Conservation (phyloP, 2,888 invertebrate genomes). For the Mystacides longicornis region DNA sequence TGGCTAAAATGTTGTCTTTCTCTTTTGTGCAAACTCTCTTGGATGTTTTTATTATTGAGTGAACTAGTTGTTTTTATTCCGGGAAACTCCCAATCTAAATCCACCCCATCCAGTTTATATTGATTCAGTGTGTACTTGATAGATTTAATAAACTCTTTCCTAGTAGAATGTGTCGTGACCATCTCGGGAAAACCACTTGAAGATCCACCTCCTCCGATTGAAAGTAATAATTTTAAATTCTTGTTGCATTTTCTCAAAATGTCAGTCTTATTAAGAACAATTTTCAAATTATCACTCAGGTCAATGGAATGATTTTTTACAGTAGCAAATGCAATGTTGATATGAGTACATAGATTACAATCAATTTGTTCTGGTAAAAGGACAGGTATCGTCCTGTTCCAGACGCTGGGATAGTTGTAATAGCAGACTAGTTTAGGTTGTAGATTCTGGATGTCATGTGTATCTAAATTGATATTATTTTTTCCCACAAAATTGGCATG, state of each 20-base stretch:
- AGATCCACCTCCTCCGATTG: constrained; percentile 59
- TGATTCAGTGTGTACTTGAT: constrained; percentile 46
- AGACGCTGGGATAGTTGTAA: constrained; percentile 51
- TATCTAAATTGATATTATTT: constrained; percentile 1
- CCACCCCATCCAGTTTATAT: constrained; percentile 60
- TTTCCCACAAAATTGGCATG: constrained; percentile 9
- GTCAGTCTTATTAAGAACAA: constrained; percentile 39
- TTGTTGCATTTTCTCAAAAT: constrained; percentile 54
- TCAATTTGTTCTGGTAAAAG: constrained; percentile 33
- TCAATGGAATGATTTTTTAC: constrained; percentile 54
- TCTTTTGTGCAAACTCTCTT: constrained; percentile 26
- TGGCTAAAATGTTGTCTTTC: constrained; percentile 70
- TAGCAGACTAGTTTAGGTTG: constrained; percentile 56
- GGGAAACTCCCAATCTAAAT: constrained; percentile 87
- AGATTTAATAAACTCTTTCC: constrained; percentile 56
- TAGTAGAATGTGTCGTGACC: constrained; percentile 61
- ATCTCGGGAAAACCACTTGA: constrained; percentile 61
- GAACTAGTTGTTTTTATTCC: constrained; percentile 40
- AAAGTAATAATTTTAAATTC: constrained; percentile 67
- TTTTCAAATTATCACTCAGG: constrained; percentile 40
- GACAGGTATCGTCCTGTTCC: constrained; percentile 30
- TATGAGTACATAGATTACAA: constrained; percentile 72
- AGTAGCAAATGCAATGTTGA: constrained; percentile 68
- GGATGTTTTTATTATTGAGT: neutral
- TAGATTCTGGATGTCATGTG: neutral